Conservation (phyloP, 2,888 invertebrate species). For the Brachypterus glaber region DNA sequence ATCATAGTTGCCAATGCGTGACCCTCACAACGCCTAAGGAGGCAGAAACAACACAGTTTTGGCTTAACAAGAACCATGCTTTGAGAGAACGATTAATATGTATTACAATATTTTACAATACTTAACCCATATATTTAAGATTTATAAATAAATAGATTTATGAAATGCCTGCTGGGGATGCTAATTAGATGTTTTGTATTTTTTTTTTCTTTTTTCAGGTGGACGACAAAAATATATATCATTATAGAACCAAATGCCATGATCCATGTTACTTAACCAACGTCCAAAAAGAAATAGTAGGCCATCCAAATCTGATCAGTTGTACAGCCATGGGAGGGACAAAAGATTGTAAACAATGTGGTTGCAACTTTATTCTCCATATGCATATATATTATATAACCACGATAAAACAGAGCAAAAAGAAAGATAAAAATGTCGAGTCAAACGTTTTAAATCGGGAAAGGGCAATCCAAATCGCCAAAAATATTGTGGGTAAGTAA, state of each 20-base stretch:
- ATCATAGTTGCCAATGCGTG: no score
- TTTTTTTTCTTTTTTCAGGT: slow-evolving; percentile 23
- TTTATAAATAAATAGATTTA: no score
- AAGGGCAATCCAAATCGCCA: no score
- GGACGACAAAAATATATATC: slow-evolving; percentile 26
- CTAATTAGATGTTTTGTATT: no score
- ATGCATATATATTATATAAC: slow-evolving; percentile 36
- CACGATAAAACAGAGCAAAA: slow-evolving; percentile 24
- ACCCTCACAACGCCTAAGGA: no score
- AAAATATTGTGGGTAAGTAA: no score
- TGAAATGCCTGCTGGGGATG: no score
- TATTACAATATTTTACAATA: no score
- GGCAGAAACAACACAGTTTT: no score
- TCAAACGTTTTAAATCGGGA: slow-evolving; percentile 24
- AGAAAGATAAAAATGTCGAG: slow-evolving; percentile 26
- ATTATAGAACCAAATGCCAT: slow-evolving; percentile 34
- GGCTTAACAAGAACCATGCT: no score
- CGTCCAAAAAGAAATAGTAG: slow-evolving; percentile 31
- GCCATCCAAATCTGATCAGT: slow-evolving; percentile 28
- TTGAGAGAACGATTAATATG: no score
- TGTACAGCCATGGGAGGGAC: slow-evolving; percentile 30
- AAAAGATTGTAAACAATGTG: slow-evolving; percentile 27
- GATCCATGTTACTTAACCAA: slow-evolving; percentile 33
- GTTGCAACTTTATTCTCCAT: slow-evolving; percentile 31
- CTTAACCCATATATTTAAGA: no score